Evolutionary conservation across 2,888 invertebrate species (phyloP).

Genomic region (Xylocampa areola): DNA sequence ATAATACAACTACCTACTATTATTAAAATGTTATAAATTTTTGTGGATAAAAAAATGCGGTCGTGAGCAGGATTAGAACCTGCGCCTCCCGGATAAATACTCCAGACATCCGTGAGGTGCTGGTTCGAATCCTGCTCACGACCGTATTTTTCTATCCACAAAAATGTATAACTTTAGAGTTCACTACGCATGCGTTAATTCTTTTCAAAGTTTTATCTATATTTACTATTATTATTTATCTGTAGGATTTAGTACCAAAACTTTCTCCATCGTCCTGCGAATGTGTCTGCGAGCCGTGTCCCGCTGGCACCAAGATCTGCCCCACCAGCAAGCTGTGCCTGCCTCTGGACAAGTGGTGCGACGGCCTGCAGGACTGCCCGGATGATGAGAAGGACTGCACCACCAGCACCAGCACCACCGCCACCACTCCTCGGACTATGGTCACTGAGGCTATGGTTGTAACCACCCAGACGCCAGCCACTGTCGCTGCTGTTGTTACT

Average conservation of each 20-base stretch:
- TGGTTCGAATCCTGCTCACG: too few species aligned
- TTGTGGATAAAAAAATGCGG: too few species aligned
- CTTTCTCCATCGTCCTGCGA: conserved; percentile 91
- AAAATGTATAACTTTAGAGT: too few species aligned
- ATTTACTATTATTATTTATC: too few species aligned
- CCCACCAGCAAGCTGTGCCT: conserved; percentile 94
- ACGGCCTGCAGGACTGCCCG: conserved; percentile 94
- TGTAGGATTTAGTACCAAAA: conserved; percentile 89
- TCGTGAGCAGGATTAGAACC: too few species aligned
- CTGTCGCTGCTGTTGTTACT: conserved; percentile 57
- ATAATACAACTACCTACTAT: too few species aligned
- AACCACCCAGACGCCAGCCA: conserved; percentile 63
- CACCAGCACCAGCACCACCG: conserved; percentile 58
- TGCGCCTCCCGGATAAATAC: too few species aligned
- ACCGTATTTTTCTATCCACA: too few species aligned
- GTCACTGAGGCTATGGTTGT: conserved; percentile 64
- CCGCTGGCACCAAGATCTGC: conserved; percentile 91
- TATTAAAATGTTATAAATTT: too few species aligned
- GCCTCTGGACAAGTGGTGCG: conserved; percentile 93
- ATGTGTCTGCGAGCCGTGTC: conserved; percentile 94
- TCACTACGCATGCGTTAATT: not conserved
- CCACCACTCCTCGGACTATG: conserved; percentile 65
- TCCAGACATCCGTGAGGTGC: too few species aligned
- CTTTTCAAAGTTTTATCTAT: not conserved
- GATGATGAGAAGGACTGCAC: conserved; percentile 94